Evolutionary conservation across 2,797 vertebrate genomes (phyloP), one percentile per base, ranked within the genome.

Genomic region (Halcyon leucocephala): DNA sequence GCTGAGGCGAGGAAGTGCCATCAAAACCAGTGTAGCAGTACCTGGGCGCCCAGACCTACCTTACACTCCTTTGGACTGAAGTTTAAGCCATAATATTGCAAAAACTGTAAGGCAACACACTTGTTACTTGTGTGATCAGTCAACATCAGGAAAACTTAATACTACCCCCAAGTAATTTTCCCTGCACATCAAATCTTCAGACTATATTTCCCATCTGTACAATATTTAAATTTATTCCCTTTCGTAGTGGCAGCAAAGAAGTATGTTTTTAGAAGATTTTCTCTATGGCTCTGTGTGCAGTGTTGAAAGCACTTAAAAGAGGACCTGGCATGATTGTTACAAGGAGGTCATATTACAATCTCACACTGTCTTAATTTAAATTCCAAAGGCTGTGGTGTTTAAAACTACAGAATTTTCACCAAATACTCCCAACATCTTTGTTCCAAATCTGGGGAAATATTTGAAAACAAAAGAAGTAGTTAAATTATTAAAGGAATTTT

Each of bases 271-370:
- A 93, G 67, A 93, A 82, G 13, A 86, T 89, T 89, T 87, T 95
- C 49, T 81, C 81, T 80, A 7, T 84, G 70, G 66, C 42, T 86
- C 28, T 91, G 7, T 82, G n/a, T 84, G 41, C 55, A 31, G 31
- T 70, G 70, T 86, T 93, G 89, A 90, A 94, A 92, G 26, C 35
- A 82, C 74, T 95, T 95, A 70, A 93, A 86, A 92, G 83, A 94
- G 10, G 31, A 80, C 33, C 66, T 92, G 66, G 77, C 35, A 84
- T 79, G 49, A 78, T 79, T 70, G 31, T 89, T 90, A 49, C 3
- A 0, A 37, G 33, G 64, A 94, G 74, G 55, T 92, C 67, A 33
- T 64, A 58, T 71, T 92, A 25, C 65, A 82, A 25, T 70, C 64
- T 83, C 57, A 82, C 41, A 73, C 42, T 79, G 57, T 82, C 77